phyloP scores from a whole-genome alignment of 2,797 vertebrate species.

The Spinus pinus region DNA sequence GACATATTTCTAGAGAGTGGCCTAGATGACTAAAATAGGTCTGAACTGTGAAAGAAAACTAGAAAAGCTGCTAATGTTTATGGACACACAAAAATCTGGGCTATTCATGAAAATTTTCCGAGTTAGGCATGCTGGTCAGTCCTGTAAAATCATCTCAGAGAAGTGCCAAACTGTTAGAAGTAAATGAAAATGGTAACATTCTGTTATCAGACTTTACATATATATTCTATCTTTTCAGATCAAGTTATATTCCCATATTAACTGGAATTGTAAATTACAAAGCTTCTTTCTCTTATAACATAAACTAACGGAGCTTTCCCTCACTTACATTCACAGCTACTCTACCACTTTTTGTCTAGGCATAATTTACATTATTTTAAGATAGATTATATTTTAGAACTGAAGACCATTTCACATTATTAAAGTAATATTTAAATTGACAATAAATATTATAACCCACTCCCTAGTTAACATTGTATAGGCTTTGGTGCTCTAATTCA shows the following conservation, averaged over 20 bases:
- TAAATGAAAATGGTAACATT: neutral
- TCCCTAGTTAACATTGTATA: neutral
- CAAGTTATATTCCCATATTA: neutral
- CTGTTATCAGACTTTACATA: neutral
- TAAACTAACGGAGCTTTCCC: neutral
- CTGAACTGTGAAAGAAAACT: neutral
- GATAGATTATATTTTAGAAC: neutral
- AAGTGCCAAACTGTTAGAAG: neutral
- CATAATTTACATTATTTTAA: neutral
- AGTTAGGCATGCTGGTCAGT: neutral
- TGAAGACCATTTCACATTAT: neutral
- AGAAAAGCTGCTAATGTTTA: neutral
- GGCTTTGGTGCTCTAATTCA: neutral
- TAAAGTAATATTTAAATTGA: neutral
- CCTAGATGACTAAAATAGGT: neutral
- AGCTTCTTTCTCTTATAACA: neutral
- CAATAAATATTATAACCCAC: neutral
- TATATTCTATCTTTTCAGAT: neutral
- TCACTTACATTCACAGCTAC: neutral
- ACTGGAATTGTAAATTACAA: neutral
- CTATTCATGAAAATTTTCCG: fast-evolving
- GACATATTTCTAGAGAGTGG: neutral
- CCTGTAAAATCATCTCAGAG: neutral
- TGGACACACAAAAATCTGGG: neutral
- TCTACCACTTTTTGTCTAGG: neutral